These are phyloP conservation scores for Streptopelia turtur DNA, from an alignment of 2,797 vertebrate genomes.

Conservation along the genomic window DNA sequence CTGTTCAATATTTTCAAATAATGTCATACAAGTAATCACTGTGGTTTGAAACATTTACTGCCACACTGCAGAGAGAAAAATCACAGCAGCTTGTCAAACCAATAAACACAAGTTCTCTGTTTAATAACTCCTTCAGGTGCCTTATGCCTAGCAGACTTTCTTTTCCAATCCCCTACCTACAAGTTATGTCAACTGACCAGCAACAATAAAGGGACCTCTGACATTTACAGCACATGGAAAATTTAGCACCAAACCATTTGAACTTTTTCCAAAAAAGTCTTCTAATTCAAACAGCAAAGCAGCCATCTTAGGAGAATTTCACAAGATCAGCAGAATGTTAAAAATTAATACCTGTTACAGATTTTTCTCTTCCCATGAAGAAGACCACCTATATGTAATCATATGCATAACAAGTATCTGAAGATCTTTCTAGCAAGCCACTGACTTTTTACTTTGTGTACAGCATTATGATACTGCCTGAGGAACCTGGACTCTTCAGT, in stretches of 20 bases:
- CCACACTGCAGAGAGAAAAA: not conserved
- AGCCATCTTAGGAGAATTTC: not conserved
- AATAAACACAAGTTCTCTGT: not conserved
- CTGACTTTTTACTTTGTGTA: not conserved
- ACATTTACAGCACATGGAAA: not conserved
- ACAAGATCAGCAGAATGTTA: not conserved
- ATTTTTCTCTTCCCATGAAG: not conserved
- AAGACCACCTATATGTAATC: not conserved
- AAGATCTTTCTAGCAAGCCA: not conserved
- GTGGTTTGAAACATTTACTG: not conserved
- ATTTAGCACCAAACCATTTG: not conserved
- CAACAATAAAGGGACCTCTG: not conserved
- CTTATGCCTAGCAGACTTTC: not conserved
- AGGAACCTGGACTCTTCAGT: not conserved
- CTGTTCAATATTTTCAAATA: not conserved
- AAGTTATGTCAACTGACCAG: not conserved
- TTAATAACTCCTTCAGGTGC: not conserved
- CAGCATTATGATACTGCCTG: not conserved
- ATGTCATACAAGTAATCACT: fast-evolving
- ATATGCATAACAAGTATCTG: not conserved
- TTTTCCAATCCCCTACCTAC: not conserved
- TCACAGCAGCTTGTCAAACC: not conserved
- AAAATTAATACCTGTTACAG: not conserved
- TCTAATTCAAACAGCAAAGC: not conserved
- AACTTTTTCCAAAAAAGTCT: not conserved